Evolutionary conservation across 1,140 invertebrate genomes (phyloP).

Genomic region (Caenorhabditis briggsae): DNA sequence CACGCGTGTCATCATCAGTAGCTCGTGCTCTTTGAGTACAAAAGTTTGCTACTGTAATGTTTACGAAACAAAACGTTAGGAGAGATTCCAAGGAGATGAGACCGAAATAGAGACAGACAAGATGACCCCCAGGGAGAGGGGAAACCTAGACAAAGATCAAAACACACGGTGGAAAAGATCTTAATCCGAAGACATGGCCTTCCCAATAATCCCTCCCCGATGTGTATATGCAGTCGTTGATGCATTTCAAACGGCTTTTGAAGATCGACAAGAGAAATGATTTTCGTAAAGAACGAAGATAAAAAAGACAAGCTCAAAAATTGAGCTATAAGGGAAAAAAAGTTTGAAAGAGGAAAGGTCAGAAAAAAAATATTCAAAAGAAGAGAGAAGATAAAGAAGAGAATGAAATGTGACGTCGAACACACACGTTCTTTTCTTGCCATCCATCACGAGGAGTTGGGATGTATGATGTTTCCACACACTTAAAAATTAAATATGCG

Average conservation of each 20-base stretch:
- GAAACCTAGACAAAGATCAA: slow-evolving; percentile 41
- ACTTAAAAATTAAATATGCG: slow-evolving; percentile 46
- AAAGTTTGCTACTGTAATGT: slow-evolving; percentile 6
- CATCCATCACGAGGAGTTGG: slow-evolving; percentile 36
- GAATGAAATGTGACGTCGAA: slow-evolving; percentile 51
- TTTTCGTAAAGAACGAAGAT: neutral
- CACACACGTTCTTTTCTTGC: slow-evolving; percentile 33
- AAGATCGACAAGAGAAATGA: neutral
- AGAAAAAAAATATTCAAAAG: neutral
- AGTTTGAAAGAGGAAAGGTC: neutral
- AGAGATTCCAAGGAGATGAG: neutral
- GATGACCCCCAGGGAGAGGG: neutral
- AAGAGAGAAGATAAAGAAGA: slow-evolving; percentile 10
- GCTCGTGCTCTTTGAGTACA: slow-evolving; percentile 53
- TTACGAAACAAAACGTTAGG: neutral
- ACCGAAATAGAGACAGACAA: slow-evolving; percentile 30
- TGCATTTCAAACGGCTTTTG: slow-evolving; percentile 18
- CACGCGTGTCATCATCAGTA: neutral
- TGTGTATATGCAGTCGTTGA: neutral
- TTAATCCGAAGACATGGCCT: slow-evolving; percentile 27
- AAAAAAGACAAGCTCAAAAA: neutral
- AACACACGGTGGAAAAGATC: slow-evolving; percentile 12
- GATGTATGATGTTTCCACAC: slow-evolving; percentile 15
- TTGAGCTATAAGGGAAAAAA: neutral
- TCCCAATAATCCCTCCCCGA: neutral